phyloP scores from a whole-genome alignment of 2,113 vertebrate species.

The Gambusia holbrooki region DNA sequence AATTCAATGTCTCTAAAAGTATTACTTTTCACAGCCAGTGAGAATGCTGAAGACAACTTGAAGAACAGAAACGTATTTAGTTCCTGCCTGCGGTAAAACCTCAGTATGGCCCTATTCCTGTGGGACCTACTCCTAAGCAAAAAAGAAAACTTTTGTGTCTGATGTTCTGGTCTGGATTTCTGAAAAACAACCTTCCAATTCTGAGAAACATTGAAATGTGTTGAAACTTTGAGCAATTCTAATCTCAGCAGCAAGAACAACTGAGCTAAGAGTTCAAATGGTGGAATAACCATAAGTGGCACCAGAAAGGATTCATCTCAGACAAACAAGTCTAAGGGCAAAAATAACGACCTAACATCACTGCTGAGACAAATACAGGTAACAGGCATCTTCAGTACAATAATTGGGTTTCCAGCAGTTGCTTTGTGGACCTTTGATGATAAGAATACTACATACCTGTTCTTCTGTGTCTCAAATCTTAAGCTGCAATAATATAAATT shows the following conservation, averaged over 20 bases:
- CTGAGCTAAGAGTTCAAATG: not conserved
- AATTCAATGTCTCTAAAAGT: too few species aligned
- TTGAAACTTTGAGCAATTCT: not conserved
- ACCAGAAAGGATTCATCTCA: slow-evolving; percentile 2
- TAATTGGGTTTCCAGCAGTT: slow-evolving; percentile 24
- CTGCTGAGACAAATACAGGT: slow-evolving; percentile 1
- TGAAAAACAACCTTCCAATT: not conserved
- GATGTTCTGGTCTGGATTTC: not conserved
- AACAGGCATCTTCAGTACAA: slow-evolving; percentile 2
- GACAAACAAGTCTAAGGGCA: slow-evolving; percentile 9
- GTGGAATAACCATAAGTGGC: not conserved
- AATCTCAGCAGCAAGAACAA: not conserved
- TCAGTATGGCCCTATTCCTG: too few species aligned
- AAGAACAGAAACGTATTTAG: too few species aligned
- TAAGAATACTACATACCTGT: slow-evolving; percentile 13
- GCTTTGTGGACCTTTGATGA: slow-evolving; percentile 22
- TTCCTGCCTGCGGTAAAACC: too few species aligned
- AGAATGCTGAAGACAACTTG: too few species aligned
- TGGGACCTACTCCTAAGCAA: too few species aligned
- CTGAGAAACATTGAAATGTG: not conserved
- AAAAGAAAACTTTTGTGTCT: not conserved
- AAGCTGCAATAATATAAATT: slow-evolving; percentile 13
- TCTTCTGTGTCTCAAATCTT: slow-evolving; percentile 6
- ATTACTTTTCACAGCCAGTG: too few species aligned
- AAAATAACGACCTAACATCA: not conserved